These are phyloP conservation scores for Cydia pomonella DNA, from an alignment of 1,140 invertebrate genomes.

Conservation along the genomic window DNA sequence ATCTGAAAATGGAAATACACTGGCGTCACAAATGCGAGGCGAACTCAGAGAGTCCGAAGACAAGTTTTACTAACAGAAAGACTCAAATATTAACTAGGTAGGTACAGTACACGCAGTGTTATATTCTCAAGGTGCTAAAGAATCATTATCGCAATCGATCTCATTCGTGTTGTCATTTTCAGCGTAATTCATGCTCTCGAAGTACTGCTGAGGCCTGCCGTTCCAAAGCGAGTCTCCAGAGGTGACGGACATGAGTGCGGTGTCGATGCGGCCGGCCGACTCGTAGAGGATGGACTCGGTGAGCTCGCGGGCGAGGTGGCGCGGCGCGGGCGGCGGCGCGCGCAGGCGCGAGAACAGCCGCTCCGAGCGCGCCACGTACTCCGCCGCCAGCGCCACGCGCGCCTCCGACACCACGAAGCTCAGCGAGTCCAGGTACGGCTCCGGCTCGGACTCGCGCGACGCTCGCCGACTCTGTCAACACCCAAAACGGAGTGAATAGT, in stretches of 20 bases:
- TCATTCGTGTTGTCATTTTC: conserved; percentile 51
- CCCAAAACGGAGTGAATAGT: conserved; percentile 15
- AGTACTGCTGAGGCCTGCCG: conserved; percentile 70
- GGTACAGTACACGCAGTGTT: not conserved
- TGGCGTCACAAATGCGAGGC: conserved; percentile 33
- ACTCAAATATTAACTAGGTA: conserved; percentile 16
- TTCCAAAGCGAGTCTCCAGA: conserved; percentile 67
- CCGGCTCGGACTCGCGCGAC: not conserved
- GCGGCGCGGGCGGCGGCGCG: conserved; percentile 39
- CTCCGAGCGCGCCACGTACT: conserved; percentile 62
- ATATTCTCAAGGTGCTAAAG: conserved; percentile 51
- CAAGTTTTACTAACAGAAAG: not conserved
- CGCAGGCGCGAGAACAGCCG: conserved; percentile 52
- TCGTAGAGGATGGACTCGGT: conserved; percentile 62
- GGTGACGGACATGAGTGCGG: conserved; percentile 49
- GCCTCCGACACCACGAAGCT: conserved; percentile 20
- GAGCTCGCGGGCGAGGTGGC: conserved; percentile 62
- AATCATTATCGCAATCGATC: conserved; percentile 62
- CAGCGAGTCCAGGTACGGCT: conserved; percentile 36
- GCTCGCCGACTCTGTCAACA: conserved; percentile 13
- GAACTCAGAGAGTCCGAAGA: not conserved
- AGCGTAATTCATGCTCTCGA: conserved; percentile 72
- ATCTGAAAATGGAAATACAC: conserved; percentile 10
- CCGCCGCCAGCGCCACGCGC: conserved; percentile 45
- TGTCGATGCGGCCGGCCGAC: conserved; percentile 56